phyloP scores from a whole-genome alignment of 1,140 invertebrate genomes.

The Muscidifurax raptorellus region DNA sequence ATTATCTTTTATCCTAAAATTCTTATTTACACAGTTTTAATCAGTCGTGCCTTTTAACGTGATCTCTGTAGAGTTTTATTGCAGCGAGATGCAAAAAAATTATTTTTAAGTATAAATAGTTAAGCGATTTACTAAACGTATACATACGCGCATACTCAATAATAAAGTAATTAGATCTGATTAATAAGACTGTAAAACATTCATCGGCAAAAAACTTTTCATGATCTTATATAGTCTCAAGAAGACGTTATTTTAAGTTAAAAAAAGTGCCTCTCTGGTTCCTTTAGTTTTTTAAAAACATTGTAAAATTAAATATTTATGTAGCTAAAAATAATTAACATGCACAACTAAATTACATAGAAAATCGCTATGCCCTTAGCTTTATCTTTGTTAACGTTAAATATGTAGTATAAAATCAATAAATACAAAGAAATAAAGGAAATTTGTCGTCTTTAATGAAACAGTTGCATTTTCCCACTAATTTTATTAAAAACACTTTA shows the following conservation, averaged over 20 bases:
- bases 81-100: slow-evolving; percentile 58
- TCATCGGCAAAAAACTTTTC: slow-evolving; percentile 57
- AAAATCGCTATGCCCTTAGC: slow-evolving; percentile 42
- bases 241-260: slow-evolving; percentile 61
- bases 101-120: slow-evolving; percentile 62
- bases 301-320: slow-evolving; percentile 47
- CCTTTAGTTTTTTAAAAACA: slow-evolving; percentile 58
- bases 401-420: slow-evolving; percentile 48
- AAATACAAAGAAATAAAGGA: slow-evolving; percentile 40
- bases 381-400: slow-evolving; percentile 47
- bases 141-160: slow-evolving; percentile 51
- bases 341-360: slow-evolving; percentile 30
- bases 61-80: slow-evolving; percentile 64
- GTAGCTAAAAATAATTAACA: slow-evolving; percentile 27
- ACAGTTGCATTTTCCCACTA: slow-evolving; percentile 36
- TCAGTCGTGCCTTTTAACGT: slow-evolving; percentile 69
- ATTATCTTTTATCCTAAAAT: slow-evolving; percentile 61
- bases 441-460: slow-evolving; percentile 42
- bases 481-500: slow-evolving; percentile 54
- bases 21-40: slow-evolving; percentile 68
- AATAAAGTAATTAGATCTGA: slow-evolving; percentile 58
- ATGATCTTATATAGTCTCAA: slow-evolving; percentile 54
- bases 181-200: slow-evolving; percentile 58
- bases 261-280: slow-evolving; percentile 60
- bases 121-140: slow-evolving; percentile 42